Evolutionary conservation across 2,888 invertebrate genomes (phyloP).

Genomic region (Xestia rhomboidea): DNA sequence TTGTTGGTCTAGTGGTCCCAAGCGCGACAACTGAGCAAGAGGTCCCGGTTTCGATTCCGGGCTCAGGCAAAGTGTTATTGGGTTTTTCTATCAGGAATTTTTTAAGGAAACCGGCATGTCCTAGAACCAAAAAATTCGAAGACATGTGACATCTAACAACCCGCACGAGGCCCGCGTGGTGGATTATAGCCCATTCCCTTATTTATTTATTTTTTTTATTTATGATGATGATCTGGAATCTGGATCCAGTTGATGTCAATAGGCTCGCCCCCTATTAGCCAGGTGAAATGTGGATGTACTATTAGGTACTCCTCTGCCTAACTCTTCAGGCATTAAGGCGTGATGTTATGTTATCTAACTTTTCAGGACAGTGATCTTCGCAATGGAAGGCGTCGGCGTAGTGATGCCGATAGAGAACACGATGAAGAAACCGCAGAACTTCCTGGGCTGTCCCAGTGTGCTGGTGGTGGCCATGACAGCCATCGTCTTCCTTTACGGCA

Average conservation of each 20-base stretch:
- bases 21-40: background rate
- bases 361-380: constrained; percentile 97
- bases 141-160: too few relatives aligned
- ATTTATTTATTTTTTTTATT: too few relatives aligned
- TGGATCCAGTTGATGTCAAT: background rate
- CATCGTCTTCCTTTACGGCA: constrained; percentile 94
- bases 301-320: background rate
- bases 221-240: too few relatives aligned
- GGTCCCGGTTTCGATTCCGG: background rate
- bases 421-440: constrained; percentile 95
- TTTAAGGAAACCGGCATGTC: too few relatives aligned
- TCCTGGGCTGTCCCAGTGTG: constrained; percentile 95
- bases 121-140: too few relatives aligned
- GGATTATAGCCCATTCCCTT: too few relatives aligned
- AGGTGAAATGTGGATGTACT: background rate
- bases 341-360: background rate
- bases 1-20: too few relatives aligned
- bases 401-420: constrained; percentile 98
- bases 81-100: background rate
- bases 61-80: background rate
- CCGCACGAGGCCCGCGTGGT: too few relatives aligned
- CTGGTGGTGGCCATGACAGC: constrained; percentile 96
- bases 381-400: constrained; percentile 98
- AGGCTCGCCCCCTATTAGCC: too few relatives aligned
- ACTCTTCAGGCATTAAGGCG: background rate